Evolutionary conservation across 2,113 vertebrate species (phyloP), one percentile per base, ranked within the genome.

Genomic region (Malurus alboscapulatus): DNA sequence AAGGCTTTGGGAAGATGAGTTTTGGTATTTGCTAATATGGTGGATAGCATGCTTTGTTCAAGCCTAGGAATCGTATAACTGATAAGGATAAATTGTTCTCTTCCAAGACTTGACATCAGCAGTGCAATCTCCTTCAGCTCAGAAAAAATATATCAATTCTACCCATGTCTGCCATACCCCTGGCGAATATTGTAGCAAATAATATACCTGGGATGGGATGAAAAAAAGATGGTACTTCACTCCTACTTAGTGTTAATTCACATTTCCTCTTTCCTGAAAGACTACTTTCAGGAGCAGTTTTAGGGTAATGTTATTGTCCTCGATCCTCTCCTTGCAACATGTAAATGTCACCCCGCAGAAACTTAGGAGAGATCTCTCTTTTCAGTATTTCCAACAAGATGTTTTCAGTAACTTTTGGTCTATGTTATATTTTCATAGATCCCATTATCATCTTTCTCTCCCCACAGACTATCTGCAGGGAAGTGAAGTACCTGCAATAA

Each of bases 161-260:
- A 50, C 17, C 7, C 25, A 45, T 3, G 3, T 55, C 21, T 68
- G 13, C 54, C 45, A 45, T 22, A 62, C 4, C 5, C 29, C 72
- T 2, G 0, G 40, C 0, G 0, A 75, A 87, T 27, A 40, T 29
- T 38, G 27, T 40, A 75, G 53, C 18, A 48, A 91, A 66, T 12
- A 63, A 74, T 17, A 26, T 82, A 14, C 27, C 4, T 26, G 20
- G 42, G 26, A 62, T 18, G 15, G 20, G 10, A 54, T 34, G 40
- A 55, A 63, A 81, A 89, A 29, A 77, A 71, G 8, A 55, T 2
- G 5, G 16, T 65, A 40, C 19, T 79, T 85, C 83, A 65, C 13
- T 83, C 40, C 55, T 74, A 47, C 13, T 21, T 63, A 54, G 24
- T 54, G 32, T 42, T 66, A 48, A 19, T 54, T 58, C 40, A 58